Base-by-base conservation (phyloP, 1,140 invertebrate species). In the Drosophila malerkotliana region DNA sequence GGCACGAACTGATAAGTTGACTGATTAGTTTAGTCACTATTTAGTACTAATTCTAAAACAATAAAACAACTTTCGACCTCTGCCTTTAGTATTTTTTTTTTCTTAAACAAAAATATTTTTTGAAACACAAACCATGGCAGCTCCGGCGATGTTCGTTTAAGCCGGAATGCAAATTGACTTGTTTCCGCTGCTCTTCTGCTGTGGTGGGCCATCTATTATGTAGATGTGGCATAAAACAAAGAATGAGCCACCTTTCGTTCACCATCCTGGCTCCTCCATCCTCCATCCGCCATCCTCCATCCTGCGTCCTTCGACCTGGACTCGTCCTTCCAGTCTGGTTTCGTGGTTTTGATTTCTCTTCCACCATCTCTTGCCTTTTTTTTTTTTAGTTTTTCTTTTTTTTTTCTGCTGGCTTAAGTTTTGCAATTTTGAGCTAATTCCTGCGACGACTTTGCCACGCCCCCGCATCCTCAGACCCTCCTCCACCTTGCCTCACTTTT, bases 111-210 rank as follows among this genome's bases (percentile, higher is more conserved):
- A 18, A 18, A 18, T 18, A 18, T 1, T 18, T 21, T 48, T 12
- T 41, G 21, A 21, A 21, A 21, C 21, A 21, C 21, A 21, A 21
- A 21, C 14, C 3, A 18, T 1, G 26, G 3, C 26, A 26, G 14
- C 44, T 12, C 21, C 61, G 54, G 54, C 61, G 61, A 37, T 68
- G 61, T 62, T 80, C 81, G 74, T 67, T 78, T 85, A 87, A 85
- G 82, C 82, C 82, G 82, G 82, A 85, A 82, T 85, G 82, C 82
- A 85, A 85, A 85, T 85, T 85, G 82, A 87, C 82, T 85, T 85
- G 82, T 78, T 85, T 85, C 82, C 82, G 64, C 75, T 80, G 61
- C 72, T 73, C 48, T 24, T 18, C 39, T 9, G 55, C 32, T 24
- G 37, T 32, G 32, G 32, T 32, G 37, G 45, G 39, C 62, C 56